Percentiles rank a stretch among this genome's conserved stretches.
Conservation (phyloP, 2,888 invertebrate genomes). For the Pterobdella sp. region DNA sequence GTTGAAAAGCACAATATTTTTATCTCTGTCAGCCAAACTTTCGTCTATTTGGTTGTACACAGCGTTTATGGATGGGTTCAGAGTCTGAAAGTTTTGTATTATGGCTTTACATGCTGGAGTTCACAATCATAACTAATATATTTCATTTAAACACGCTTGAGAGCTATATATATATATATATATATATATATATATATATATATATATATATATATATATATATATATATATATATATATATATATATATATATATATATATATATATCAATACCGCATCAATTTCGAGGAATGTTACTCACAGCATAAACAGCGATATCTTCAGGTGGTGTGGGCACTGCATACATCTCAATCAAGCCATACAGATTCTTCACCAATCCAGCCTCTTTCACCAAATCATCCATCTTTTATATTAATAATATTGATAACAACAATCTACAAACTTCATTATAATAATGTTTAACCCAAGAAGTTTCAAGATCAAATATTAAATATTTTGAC, state of each 20-base stretch:
- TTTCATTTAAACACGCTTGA: too few species aligned
- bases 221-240: too few species aligned
- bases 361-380: conserved; percentile 73
- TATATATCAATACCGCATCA: too few species aligned
- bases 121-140: background rate
- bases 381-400: conserved; percentile 65
- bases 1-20: conserved; percentile 65
- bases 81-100: conserved; percentile 41
- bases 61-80: conserved; percentile 48
- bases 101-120: conserved; percentile 17
- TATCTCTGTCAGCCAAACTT: conserved; percentile 62
- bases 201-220: too few species aligned
- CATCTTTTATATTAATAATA: conserved; percentile 52
- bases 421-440: too few species aligned
- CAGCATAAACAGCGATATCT: conserved; percentile 55
- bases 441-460: too few species aligned
- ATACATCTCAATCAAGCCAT: conserved; percentile 74
- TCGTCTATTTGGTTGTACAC: conserved; percentile 66
- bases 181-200: too few species aligned
- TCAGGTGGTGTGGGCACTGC: conserved; percentile 65
- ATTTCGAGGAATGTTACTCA: too few species aligned
- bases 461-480: too few species aligned
- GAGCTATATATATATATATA: too few species aligned
- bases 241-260: too few species aligned
- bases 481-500: too few species aligned